A percentile compares a stretch with the other conserved stretches of the same genome.
Evolutionary conservation across 2,888 invertebrate genomes (phyloP).

Genomic region (Tubulanus polymorphus): DNA sequence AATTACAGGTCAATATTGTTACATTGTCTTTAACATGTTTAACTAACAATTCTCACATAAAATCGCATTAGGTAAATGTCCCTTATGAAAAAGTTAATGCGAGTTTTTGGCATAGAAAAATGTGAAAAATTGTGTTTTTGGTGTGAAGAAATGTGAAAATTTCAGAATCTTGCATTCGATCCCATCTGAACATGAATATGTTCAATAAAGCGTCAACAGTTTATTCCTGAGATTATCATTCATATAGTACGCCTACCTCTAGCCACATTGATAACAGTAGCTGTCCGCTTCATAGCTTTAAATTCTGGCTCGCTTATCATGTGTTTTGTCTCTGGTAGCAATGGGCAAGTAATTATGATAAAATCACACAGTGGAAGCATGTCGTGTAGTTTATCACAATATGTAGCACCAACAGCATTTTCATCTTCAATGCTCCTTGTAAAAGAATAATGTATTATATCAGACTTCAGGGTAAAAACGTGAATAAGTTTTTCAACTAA

Average conservation of each 20-base stretch:
- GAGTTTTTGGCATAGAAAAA: too few species aligned
- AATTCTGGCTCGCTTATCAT: conserved; percentile 7
- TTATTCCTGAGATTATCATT: too few species aligned
- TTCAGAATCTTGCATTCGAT: too few species aligned
- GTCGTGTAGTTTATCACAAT: neutral
- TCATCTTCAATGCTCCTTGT: neutral
- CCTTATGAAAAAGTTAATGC: too few species aligned
- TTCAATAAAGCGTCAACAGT: too few species aligned
- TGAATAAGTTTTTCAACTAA: too few species aligned
- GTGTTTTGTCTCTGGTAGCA: conserved; percentile 8
- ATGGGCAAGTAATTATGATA: conserved; percentile 11
- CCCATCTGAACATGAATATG: neutral
- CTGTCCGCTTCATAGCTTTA: conserved; percentile 9
- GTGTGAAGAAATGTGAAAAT: too few species aligned
- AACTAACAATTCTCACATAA: too few species aligned
- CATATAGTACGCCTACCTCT: conserved; percentile 11
- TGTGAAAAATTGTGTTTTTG: too few species aligned
- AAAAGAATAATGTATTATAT: neutral
- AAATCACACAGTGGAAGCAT: conserved; percentile 9
- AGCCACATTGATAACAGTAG: conserved; percentile 14
- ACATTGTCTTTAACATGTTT: too few species aligned
- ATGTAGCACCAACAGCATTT: neutral
- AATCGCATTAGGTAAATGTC: too few species aligned
- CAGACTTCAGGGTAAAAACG: neutral
- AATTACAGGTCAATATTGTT: too few species aligned